A percentile compares a stretch with the other conserved stretches of the same genome.
Evolutionary conservation across 1,140 invertebrate genomes (phyloP).

Genomic region (Scylla paramamosain): DNA sequence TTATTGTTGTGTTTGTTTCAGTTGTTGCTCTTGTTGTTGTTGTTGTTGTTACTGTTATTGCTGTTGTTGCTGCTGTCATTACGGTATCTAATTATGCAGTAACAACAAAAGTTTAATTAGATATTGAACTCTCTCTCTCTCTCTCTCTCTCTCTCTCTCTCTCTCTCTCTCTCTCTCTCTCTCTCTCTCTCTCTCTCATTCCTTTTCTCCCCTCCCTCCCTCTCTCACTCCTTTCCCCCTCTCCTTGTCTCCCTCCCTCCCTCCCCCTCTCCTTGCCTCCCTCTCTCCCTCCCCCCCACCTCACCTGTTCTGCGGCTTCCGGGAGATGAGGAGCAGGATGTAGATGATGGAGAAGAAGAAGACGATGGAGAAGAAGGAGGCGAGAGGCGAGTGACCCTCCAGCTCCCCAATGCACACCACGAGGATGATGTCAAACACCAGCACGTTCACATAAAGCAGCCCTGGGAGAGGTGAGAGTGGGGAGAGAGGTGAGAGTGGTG

Average conservation of each 20-base stretch:
- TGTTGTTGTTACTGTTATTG: not conserved
- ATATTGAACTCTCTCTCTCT: too few relatives aligned
- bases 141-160: too few relatives aligned
- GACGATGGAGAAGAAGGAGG: conserved; percentile 79
- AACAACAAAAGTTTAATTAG: not conserved
- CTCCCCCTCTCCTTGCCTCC: conserved; percentile 84
- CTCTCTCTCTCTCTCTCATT: too few relatives aligned
- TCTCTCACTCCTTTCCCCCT: not conserved
- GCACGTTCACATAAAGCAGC: conserved; percentile 89
- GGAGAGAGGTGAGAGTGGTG: not conserved
- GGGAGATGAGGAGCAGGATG: conserved; percentile 90
- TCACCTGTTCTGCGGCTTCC: conserved; percentile 96
- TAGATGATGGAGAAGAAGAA: conserved; percentile 89
- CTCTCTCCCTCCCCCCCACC: conserved; percentile 82
- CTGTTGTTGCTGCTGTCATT: not conserved
- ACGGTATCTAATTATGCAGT: not conserved
- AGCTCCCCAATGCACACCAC: conserved; percentile 86
- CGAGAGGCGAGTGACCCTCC: conserved; percentile 83
- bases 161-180: too few relatives aligned
- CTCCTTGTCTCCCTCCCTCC: conserved; percentile 64
- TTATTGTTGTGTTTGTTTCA: not conserved
- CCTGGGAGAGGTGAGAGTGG: conserved; percentile 50
- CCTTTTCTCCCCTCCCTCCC: not conserved
- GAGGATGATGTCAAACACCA: conserved; percentile 91
- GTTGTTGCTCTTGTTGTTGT: not conserved